Percentiles rank a stretch among this genome's conserved stretches.
These are phyloP conservation scores for Lepilemur septentrionalis DNA, from an alignment of 2,797 vertebrate species.

Conservation along the genomic window DNA sequence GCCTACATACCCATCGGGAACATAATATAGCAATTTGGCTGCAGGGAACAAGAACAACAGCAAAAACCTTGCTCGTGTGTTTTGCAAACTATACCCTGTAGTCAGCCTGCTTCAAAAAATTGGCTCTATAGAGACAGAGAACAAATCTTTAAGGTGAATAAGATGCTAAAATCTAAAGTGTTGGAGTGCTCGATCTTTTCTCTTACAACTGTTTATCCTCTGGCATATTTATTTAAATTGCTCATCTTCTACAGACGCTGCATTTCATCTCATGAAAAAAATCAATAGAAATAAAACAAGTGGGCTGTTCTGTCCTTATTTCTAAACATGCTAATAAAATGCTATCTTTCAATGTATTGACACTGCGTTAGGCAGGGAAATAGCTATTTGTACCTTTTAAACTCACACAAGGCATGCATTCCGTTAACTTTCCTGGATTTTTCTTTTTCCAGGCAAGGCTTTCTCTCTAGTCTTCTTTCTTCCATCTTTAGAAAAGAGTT, in stretches of 20 bases:
- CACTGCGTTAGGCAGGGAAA: neutral
- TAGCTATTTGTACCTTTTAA: neutral
- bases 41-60: neutral
- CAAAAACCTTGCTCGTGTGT: neutral
- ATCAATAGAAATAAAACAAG: slow-evolving; percentile 46
- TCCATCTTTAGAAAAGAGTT: neutral
- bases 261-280: neutral
- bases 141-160: neutral
- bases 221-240: slow-evolving; percentile 32
- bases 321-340: slow-evolving; percentile 18
- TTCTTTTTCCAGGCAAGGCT: neutral
- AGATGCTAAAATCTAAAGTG: neutral
- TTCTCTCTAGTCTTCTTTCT: neutral
- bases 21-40: fast-evolving
- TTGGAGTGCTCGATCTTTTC: neutral
- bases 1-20: fast-evolving
- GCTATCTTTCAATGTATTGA: fast-evolving
- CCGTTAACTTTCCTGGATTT: neutral
- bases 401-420: neutral
- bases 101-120: neutral
- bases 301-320: neutral
- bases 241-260: neutral
- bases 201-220: neutral
- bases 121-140: neutral
- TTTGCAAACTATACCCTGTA: neutral